Evolutionary conservation across 53 echinoderm and acorn worm species (phyloP).

Genomic region (Temnopleurus reevesii): DNA sequence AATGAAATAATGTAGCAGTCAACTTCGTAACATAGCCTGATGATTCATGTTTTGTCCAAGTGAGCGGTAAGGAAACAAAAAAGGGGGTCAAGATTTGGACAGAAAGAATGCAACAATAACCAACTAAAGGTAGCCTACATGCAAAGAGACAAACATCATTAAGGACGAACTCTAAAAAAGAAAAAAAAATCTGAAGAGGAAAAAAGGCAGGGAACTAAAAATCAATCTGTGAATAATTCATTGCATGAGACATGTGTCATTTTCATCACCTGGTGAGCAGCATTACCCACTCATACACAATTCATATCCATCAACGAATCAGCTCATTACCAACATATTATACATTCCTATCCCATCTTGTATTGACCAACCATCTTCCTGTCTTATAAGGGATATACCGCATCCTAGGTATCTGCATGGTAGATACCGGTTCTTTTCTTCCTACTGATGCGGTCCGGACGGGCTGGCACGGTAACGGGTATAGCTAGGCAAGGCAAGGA

Average conservation of each 20-base stretch:
- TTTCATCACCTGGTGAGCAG: background rate
- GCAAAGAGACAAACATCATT: background rate
- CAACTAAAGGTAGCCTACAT: background rate
- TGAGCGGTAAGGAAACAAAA: no score
- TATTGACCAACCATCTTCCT: conserved; percentile 11
- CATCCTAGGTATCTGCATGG: background rate
- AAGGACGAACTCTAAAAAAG: background rate
- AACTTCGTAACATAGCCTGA: no score
- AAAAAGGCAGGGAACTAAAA: no score
- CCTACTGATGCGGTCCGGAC: background rate
- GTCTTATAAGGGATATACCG: conserved; percentile 16
- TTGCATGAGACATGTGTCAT: background rate
- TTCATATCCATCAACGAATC: conserved; percentile 44
- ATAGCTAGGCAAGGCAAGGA: background rate
- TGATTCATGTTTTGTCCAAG: no score
- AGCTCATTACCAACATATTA: conserved; percentile 26
- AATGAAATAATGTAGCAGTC: no score
- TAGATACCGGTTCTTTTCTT: background rate
- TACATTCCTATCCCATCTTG: conserved; percentile 22
- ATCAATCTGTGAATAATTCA: conserved; percentile 14
- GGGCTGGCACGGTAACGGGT: background rate
- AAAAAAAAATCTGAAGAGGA: no score
- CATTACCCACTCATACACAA: conserved; percentile 27
- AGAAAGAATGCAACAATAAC: background rate
- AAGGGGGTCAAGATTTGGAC: background rate